Conservation (phyloP, 2,888 invertebrate species). For the Drosophila atroscutellata region DNA sequence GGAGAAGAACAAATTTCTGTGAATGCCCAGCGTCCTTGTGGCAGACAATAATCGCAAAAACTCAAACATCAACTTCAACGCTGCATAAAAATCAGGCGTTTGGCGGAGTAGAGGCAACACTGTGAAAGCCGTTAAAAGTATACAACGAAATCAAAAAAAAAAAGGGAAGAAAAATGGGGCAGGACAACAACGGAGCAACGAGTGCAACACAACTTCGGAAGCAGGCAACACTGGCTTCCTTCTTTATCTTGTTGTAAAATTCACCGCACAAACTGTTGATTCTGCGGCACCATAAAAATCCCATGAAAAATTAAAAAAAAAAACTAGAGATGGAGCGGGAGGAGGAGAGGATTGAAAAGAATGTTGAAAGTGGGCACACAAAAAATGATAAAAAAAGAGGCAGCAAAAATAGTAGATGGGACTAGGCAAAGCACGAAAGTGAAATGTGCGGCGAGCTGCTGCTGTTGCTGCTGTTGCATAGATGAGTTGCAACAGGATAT, state of each 20-base stretch:
- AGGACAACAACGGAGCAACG: constrained; percentile 35
- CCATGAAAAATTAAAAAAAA: constrained; percentile 76
- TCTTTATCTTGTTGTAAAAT: constrained; percentile 82
- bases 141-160: constrained; percentile 19
- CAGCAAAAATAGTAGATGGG: constrained; percentile 11
- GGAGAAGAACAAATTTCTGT: constrained; percentile 32
- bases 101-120: constrained; percentile 22
- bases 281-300: constrained; percentile 83
- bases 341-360: constrained; percentile 13
- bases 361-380: constrained; percentile 14
- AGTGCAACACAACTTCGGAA: constrained; percentile 39
- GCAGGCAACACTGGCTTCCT: constrained; percentile 43
- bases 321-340: constrained; percentile 11
- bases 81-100: constrained; percentile 63
- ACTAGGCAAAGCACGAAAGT: constrained; percentile 48
- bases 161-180: constrained; percentile 23
- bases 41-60: constrained; percentile 61
- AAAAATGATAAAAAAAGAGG: constrained; percentile 11
- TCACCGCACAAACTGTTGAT: constrained; percentile 84
- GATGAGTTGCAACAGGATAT: constrained; percentile 67
- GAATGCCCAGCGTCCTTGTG: constrained; percentile 70
- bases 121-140: constrained; percentile 15
- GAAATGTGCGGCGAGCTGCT: constrained; percentile 56
- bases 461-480: constrained; percentile 33
- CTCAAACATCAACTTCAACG: constrained; percentile 71